Evolutionary conservation across 2,888 invertebrate genomes (phyloP).

Genomic region (Sphaeridia pumilis): DNA sequence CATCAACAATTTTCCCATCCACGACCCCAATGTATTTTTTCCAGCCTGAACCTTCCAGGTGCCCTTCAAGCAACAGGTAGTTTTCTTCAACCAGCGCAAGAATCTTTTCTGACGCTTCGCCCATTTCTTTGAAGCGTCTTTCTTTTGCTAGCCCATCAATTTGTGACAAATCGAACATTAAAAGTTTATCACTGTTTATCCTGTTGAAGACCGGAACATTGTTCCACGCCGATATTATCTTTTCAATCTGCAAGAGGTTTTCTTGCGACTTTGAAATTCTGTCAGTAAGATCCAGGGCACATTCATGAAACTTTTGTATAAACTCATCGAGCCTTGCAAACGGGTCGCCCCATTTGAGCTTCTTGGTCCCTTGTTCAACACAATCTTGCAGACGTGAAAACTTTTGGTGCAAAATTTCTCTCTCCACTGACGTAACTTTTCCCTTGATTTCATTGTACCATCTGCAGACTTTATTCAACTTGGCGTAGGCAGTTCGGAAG

Average conservation of each 20-base stretch:
- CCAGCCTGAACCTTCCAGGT: slow-evolving; percentile 65
- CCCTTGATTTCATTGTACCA: slow-evolving; percentile 1
- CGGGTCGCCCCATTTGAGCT: not conserved
- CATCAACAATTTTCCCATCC: not conserved
- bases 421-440: not conserved
- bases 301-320: slow-evolving; percentile 60
- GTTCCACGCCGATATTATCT: slow-evolving; percentile 70
- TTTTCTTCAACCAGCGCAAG: not conserved
- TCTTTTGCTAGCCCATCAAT: slow-evolving; percentile 40
- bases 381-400: not conserved
- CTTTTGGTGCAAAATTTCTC: not conserved
- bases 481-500: not conserved
- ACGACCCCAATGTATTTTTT: slow-evolving; percentile 57
- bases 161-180: slow-evolving; percentile 70
- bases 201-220: slow-evolving; percentile 76
- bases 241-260: slow-evolving; percentile 67
- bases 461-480: not conserved
- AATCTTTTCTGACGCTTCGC: slow-evolving; percentile 42
- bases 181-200: slow-evolving; percentile 72
- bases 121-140: slow-evolving; percentile 55
- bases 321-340: slow-evolving; percentile 56
- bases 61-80: slow-evolving; percentile 59
- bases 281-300: slow-evolving; percentile 66
- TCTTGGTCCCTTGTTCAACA: not conserved
- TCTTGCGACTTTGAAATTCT: slow-evolving; percentile 72